Base-by-base conservation (phyloP, 2,888 invertebrate genomes). In the Scelioninae gen. 2 region DNA sequence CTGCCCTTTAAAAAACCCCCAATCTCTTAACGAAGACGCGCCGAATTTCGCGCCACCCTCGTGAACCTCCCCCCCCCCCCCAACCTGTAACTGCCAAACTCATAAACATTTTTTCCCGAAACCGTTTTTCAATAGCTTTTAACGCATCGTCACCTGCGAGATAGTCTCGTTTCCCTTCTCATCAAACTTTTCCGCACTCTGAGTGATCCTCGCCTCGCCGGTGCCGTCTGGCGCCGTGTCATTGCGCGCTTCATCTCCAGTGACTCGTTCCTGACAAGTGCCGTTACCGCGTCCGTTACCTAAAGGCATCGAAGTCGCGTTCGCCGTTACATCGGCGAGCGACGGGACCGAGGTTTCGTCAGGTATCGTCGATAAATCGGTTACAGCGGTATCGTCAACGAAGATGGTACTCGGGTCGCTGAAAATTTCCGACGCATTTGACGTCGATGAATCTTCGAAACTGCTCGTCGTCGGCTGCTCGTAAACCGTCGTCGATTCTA, bases 371-470 rank as follows among this genome's bases (percentile, higher is more conserved):
- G 65, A 71, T 43, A 53, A 63, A 15, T 53, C 45, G 65, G 37
- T 77, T 64, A 67, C 60, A 19, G 73, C 73, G 16, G 77, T 77
- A 71, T 80, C 79, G 60, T 76, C 77, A n/a, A n/a, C n/a, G 31
- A 78, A 53, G 41, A 78, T 71, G 35, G 78, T 79, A 35, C 78
- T 79, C 11, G 76, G 70, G 39, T 79, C 73, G 33, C 72, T 71
- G 19, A 70, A 73, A 18, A 68, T 74, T 73, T 68, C 71, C 46
- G 61, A 61, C 16, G 33, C 57, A 73, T 68, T 68, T 46, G 69
- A 65, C 50, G 60, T 67, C 45, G 73, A 72, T 43, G 65, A 72
- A 63, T 74, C 74, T 72, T 69, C 74, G 28, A 41, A 45, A 55
- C 25, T 68, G 61, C 33, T 70, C 43, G 68, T 75, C 52, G 73